phyloP scores from a whole-genome alignment of 1,140 invertebrate species.

The Rhagoletis pomonella region DNA sequence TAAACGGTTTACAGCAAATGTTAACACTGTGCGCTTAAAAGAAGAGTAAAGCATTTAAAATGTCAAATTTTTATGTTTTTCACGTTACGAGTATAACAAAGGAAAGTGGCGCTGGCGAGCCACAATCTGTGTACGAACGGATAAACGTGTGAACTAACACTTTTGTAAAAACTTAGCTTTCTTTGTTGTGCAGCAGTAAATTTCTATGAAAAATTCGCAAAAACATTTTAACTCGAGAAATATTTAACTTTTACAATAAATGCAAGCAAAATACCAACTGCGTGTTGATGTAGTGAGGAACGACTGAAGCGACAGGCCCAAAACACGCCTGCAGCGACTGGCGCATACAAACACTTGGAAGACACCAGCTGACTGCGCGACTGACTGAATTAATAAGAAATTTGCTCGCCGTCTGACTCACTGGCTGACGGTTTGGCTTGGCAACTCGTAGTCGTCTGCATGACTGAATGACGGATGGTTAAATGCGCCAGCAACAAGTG shows the following conservation, averaged over 20 bases:
- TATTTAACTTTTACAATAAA: background rate
- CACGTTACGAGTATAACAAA: background rate
- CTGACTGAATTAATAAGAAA: conserved; percentile 10
- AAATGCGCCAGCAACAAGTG: conserved; percentile 31
- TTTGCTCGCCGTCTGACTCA: conserved; percentile 17
- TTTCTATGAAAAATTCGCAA: conserved; percentile 8
- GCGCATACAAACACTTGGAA: background rate
- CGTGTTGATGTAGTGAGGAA: conserved; percentile 4
- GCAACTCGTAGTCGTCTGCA: background rate
- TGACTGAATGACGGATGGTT: conserved; percentile 4
- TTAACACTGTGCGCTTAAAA: background rate
- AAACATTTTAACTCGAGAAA: background rate
- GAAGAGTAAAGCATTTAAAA: background rate
- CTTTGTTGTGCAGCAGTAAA: background rate
- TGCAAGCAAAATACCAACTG: background rate
- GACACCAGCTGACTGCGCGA: conserved; percentile 18
- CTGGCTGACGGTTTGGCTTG: conserved; percentile 2
- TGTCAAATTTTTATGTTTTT: background rate
- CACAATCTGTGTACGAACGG: background rate
- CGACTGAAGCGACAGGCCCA: background rate
- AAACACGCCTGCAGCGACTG: background rate
- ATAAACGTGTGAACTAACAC: conserved; percentile 15
- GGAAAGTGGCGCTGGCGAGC: background rate
- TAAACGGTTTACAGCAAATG: background rate
- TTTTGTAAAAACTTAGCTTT: background rate